Conservation (phyloP, 2,888 invertebrate genomes). For the Mesorhabditis spiculigera region DNA sequence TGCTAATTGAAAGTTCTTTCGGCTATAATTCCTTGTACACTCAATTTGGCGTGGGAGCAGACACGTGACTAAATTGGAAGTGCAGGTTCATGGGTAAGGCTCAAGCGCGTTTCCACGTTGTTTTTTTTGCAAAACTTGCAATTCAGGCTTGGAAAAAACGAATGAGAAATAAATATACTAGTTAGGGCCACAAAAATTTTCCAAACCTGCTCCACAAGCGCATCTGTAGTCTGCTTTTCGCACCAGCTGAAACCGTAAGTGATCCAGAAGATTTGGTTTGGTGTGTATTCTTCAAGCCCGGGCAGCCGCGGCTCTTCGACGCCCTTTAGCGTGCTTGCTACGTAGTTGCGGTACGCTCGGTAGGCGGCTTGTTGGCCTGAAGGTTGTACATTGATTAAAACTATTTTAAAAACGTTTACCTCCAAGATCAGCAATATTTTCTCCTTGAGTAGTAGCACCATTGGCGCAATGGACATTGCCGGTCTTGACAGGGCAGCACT, state of each 20-base stretch:
- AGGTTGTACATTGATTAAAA: not conserved
- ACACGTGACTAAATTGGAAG: no score
- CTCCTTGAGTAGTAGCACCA: conserved; percentile 51
- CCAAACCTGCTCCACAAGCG: conserved; percentile 33
- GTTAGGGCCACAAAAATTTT: no score
- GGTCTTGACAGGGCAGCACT: conserved; percentile 50
- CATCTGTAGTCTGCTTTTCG: conserved; percentile 35
- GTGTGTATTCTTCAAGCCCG: conserved; percentile 44
- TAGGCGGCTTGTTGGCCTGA: conserved; percentile 48
- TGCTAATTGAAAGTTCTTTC: no score
- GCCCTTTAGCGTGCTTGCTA: conserved; percentile 27
- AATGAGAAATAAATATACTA: no score
- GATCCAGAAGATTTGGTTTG: conserved; percentile 55
- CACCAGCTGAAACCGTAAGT: conserved; percentile 52
- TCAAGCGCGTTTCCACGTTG: no score
- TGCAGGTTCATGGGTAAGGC: no score
- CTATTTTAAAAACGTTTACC: conserved; percentile 16
- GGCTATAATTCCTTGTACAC: no score
- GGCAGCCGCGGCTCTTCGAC: conserved; percentile 43
- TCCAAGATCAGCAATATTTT: conserved; percentile 53
- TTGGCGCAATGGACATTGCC: conserved; percentile 53
- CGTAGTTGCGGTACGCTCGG: conserved; percentile 41
- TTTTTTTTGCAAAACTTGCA: no score
- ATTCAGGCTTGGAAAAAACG: no score
- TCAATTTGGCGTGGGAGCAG: no score